Evolutionary conservation across 2,113 vertebrate genomes (phyloP).

Genomic region (Verasper variegatus): DNA sequence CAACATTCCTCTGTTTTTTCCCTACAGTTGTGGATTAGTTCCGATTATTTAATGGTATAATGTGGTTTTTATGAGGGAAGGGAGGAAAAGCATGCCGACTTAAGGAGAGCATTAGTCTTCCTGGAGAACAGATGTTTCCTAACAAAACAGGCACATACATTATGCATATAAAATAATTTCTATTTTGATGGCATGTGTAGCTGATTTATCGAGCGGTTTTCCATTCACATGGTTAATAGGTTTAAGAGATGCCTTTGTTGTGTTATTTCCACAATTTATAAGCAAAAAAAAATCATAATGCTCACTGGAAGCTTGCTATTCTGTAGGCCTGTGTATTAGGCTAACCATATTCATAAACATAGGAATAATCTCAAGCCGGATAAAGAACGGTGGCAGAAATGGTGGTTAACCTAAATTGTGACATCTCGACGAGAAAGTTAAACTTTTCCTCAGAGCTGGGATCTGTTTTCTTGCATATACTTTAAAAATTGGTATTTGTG

Average conservation of each 20-base stretch:
- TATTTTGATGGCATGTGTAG: conserved; percentile 86
- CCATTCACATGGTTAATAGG: conserved; percentile 88
- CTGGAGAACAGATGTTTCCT: conserved; percentile 89
- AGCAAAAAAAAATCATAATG: conserved; percentile 27
- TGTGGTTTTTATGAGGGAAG: conserved; percentile 78
- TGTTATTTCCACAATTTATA: conserved; percentile 90
- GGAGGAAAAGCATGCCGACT: conserved; percentile 55
- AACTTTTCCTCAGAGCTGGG: conserved; percentile 31
- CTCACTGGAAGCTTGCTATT: conserved; percentile 29
- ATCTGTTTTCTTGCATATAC: background rate
- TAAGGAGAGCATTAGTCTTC: conserved; percentile 86
- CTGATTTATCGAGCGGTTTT: conserved; percentile 88
- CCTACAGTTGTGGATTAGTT: conserved; percentile 64
- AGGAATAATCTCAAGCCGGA: conserved; percentile 61
- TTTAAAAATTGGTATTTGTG: background rate
- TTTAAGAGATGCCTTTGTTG: conserved; percentile 89
- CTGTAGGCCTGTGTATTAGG: conserved; percentile 52
- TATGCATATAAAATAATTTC: conserved; percentile 90
- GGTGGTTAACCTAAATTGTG: conserved; percentile 65
- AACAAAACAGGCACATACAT: conserved; percentile 87
- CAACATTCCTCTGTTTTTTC: conserved; percentile 36
- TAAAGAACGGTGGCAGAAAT: conserved; percentile 47
- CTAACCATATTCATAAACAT: conserved; percentile 62
- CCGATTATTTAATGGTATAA: conserved; percentile 80
- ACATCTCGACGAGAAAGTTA: conserved; percentile 39